phyloP scores from a whole-genome alignment of 2,888 invertebrate genomes.

The Tortrix viridana region DNA sequence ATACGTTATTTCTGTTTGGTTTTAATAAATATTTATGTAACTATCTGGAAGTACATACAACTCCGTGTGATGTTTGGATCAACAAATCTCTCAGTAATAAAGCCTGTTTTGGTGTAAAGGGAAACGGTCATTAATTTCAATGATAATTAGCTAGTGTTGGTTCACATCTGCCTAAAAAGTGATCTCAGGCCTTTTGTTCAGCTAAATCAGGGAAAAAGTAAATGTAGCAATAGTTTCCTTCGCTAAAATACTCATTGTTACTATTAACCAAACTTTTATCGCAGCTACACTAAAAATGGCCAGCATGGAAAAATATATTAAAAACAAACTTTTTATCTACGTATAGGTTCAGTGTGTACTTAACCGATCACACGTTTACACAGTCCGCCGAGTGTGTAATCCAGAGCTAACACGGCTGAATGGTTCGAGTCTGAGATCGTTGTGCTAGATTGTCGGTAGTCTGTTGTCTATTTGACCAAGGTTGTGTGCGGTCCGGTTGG shows the following conservation, averaged over 20 bases:
- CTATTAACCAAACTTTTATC: no score
- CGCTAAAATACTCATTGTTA: no score
- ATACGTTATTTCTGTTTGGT: conserved; percentile 24
- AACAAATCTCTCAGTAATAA: background rate
- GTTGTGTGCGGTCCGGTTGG: conserved; percentile 24
- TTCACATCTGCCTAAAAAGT: background rate
- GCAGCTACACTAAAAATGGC: no score
- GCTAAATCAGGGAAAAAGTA: no score
- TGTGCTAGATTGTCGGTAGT: conserved; percentile 22
- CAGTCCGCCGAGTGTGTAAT: conserved; percentile 60
- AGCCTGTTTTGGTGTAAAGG: background rate
- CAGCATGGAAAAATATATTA: no score
- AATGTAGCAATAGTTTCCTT: no score
- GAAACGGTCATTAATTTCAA: no score
- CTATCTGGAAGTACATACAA: conserved; percentile 2
- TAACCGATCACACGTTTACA: conserved; percentile 47
- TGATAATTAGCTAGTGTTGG: no score
- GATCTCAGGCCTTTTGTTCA: background rate
- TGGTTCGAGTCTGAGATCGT: conserved; percentile 47
- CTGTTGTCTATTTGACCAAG: conserved; percentile 26
- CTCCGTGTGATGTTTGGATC: background rate
- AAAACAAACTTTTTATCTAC: no score
- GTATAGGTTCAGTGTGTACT: conserved; percentile 2
- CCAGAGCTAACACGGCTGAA: conserved; percentile 53
- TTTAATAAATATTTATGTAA: conserved; percentile 33